Evolutionary conservation across 1,140 invertebrate genomes (phyloP).

Genomic region (Camponotus pennsylvanicus): DNA sequence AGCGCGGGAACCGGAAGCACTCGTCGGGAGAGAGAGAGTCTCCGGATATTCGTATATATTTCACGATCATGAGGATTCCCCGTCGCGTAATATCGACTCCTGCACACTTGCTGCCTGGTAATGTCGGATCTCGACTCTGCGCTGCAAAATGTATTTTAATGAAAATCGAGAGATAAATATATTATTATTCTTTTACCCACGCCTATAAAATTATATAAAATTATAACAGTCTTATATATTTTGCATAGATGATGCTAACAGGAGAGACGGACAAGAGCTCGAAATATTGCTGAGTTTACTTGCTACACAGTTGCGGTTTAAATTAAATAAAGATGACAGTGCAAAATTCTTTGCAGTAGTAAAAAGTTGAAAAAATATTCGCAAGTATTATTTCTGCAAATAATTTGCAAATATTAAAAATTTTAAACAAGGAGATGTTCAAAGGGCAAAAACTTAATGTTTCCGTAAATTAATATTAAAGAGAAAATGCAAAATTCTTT

Average conservation of each 20-base stretch:
- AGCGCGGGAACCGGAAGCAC: constrained; percentile 65
- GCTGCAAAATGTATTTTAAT: neutral
- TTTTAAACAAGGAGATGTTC: too few relatives aligned
- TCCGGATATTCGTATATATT: constrained; percentile 70
- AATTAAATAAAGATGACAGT: too few relatives aligned
- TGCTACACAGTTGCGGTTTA: too few relatives aligned
- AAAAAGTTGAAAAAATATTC: too few relatives aligned
- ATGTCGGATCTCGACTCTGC: neutral
- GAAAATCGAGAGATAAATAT: neutral
- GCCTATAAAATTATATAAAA: constrained; percentile 13
- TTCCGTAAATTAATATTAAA: too few relatives aligned
- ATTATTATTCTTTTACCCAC: neutral
- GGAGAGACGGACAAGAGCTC: too few relatives aligned
- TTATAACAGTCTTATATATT: neutral
- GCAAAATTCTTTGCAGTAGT: too few relatives aligned
- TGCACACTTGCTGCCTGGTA: neutral
- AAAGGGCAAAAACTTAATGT: too few relatives aligned
- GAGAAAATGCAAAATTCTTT: too few relatives aligned
- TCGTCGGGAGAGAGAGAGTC: constrained; percentile 56
- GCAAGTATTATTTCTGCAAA: too few relatives aligned
- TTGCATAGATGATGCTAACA: neutral
- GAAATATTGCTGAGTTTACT: neutral
- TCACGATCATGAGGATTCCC: constrained; percentile 50
- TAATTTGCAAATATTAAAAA: too few relatives aligned
- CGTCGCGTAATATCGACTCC: constrained; percentile 57